These are phyloP conservation scores for Microcaecilia unicolor DNA, from an alignment of 2,797 vertebrate genomes.

Conservation along the genomic window DNA sequence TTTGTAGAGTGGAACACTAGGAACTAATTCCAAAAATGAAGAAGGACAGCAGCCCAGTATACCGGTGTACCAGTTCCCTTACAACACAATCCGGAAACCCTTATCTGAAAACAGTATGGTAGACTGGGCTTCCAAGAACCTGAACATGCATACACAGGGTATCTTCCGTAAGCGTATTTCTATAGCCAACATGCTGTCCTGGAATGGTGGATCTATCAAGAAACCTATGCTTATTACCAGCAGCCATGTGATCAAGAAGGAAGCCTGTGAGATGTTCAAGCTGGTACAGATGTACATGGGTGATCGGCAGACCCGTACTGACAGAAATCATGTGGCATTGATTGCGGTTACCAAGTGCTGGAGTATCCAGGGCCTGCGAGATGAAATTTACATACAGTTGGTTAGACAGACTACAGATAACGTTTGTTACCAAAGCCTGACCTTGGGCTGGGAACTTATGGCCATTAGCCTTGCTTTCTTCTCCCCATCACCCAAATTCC, in stretches of 20 bases:
- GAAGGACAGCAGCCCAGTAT: constrained; percentile 41
- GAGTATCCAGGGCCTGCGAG: constrained; percentile 75
- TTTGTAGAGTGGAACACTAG: constrained; percentile 54
- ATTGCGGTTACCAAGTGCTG: constrained; percentile 80
- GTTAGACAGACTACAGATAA: constrained; percentile 84
- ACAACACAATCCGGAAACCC: constrained; percentile 66
- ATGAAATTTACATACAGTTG: constrained; percentile 82
- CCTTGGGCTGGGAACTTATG: constrained; percentile 83
- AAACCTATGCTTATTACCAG: constrained; percentile 87
- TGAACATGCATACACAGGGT: constrained; percentile 84
- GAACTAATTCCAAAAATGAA: constrained; percentile 56
- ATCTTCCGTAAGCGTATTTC: constrained; percentile 81
- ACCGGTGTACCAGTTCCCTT: constrained; percentile 55
- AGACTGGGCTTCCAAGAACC: constrained; percentile 86
- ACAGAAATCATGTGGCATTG: constrained; percentile 68
- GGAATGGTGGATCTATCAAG: constrained; percentile 82
- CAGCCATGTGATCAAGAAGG: constrained; percentile 72
- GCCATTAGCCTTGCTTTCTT: constrained; percentile 85
- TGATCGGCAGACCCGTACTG: constrained; percentile 73
- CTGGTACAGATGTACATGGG: constrained; percentile 88
- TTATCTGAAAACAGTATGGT: constrained; percentile 67
- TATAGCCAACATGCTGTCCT: constrained; percentile 84
- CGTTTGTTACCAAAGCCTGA: constrained; percentile 63
- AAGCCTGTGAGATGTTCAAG: constrained; percentile 87
- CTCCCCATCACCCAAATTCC: constrained; percentile 83